phyloP scores from a whole-genome alignment of 2,113 vertebrate genomes.

The Myotis brandtii region DNA sequence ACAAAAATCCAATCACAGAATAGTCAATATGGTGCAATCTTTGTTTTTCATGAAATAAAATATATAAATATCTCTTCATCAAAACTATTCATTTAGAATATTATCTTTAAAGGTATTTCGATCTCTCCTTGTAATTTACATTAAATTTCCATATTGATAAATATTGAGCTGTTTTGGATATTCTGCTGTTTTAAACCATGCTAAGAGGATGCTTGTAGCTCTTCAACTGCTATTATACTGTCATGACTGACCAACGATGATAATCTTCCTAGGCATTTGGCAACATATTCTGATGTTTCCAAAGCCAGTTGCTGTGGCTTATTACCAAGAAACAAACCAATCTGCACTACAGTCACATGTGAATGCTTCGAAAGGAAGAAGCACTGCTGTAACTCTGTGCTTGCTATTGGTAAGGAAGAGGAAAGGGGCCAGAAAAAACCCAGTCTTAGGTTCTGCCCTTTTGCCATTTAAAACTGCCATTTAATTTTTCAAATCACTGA shows the following conservation, averaged over 20 bases:
- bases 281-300: not conserved
- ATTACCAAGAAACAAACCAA: not conserved
- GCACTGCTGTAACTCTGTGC: too few species aligned
- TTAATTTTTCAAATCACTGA: constrained; percentile 89
- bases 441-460: constrained; percentile 42
- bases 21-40: not conserved
- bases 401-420: not conserved
- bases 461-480: constrained; percentile 83
- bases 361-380: not conserved
- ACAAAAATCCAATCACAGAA: not conserved
- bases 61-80: not conserved
- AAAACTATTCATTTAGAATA: not conserved
- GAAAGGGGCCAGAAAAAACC: not conserved
- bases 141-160: not conserved
- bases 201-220: not conserved
- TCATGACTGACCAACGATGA: not conserved
- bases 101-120: not conserved
- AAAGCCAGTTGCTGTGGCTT: not conserved
- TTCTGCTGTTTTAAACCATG: not conserved
- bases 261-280: not conserved
- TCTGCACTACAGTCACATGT: not conserved
- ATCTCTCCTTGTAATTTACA: not conserved
- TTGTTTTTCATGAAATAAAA: not conserved
- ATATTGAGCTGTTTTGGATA: constrained; percentile 5
- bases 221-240: not conserved